Percentiles rank a stretch among this genome's conserved stretches.
These are phyloP conservation scores for Pongo abelii DNA, from an alignment of 2,113 vertebrate species.

Conservation along the genomic window DNA sequence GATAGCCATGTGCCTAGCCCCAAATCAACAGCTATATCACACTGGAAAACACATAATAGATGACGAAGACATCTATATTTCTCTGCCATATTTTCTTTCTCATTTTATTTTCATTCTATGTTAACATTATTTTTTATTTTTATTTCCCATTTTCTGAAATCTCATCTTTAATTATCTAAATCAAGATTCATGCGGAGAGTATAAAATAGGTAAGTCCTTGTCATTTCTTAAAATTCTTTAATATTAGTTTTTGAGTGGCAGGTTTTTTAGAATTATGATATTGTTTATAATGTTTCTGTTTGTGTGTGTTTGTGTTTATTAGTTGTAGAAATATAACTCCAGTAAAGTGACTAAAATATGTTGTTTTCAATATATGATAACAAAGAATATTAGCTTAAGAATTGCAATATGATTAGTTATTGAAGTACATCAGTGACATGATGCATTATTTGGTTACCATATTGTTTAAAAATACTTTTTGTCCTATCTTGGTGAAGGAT, in stretches of 20 bases:
- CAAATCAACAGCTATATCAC: not conserved
- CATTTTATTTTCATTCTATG: not conserved
- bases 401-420: not conserved
- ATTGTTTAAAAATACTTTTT: not conserved
- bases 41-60: not conserved
- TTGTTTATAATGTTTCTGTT: not conserved
- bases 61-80: not conserved
- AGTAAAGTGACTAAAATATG: not conserved
- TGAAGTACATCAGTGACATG: not conserved
- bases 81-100: not conserved
- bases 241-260: not conserved
- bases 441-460: not conserved
- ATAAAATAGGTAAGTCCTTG: not conserved
- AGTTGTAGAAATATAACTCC: not conserved
- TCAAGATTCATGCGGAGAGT: not conserved
- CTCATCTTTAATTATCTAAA: not conserved
- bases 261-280: not conserved
- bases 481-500: not conserved
- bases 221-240: not conserved
- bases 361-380: not conserved
- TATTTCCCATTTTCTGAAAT: not conserved
- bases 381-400: not conserved
- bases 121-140: not conserved
- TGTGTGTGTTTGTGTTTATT: not conserved
- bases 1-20: not conserved